Evolutionary conservation across 2,797 vertebrate species (phyloP).

Genomic region (Hephaestus fuliginosus): DNA sequence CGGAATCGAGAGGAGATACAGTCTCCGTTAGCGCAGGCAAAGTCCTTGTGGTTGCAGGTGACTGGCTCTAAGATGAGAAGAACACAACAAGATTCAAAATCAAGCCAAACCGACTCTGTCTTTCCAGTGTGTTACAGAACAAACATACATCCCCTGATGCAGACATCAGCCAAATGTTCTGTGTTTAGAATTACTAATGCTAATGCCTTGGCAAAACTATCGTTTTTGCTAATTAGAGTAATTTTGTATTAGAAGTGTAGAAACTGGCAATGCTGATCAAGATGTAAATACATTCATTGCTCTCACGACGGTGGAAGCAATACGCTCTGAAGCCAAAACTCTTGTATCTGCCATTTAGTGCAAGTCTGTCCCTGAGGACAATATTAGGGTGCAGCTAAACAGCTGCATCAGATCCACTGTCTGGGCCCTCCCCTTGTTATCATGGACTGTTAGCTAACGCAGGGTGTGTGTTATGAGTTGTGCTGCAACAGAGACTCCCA

Average conservation of each 20-base stretch:
- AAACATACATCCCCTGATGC: slow-evolving; percentile 41
- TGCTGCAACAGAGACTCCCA: slow-evolving; percentile 70
- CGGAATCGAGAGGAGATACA: slow-evolving; percentile 96
- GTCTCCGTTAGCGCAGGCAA: slow-evolving; percentile 95
- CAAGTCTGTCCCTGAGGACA: slow-evolving; percentile 68
- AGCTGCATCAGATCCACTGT: slow-evolving; percentile 74
- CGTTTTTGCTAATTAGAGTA: slow-evolving; percentile 71
- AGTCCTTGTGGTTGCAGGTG: slow-evolving; percentile 96
- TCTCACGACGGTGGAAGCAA: slow-evolving; percentile 52
- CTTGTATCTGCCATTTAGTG: slow-evolving; percentile 72
- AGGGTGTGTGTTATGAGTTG: slow-evolving; percentile 61
- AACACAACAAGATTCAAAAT: slow-evolving; percentile 21
- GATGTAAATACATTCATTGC: slow-evolving; percentile 74
- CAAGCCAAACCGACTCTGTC: slow-evolving; percentile 8
- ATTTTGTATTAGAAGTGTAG: slow-evolving; percentile 66
- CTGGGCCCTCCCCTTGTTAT: slow-evolving; percentile 77
- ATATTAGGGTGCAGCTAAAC: slow-evolving; percentile 77
- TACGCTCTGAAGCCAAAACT: slow-evolving; percentile 63
- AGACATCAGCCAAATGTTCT: slow-evolving; percentile 37
- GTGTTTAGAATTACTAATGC: slow-evolving; percentile 35
- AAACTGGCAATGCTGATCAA: slow-evolving; percentile 68
- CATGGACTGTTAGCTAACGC: slow-evolving; percentile 70
- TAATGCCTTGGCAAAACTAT: slow-evolving; percentile 61
- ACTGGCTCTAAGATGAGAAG: slow-evolving; percentile 88
- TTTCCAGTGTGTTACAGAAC: slow-evolving; percentile 18